These are phyloP conservation scores for Phoronis australis DNA, from an alignment of 2,888 invertebrate species.

Conservation along the genomic window DNA sequence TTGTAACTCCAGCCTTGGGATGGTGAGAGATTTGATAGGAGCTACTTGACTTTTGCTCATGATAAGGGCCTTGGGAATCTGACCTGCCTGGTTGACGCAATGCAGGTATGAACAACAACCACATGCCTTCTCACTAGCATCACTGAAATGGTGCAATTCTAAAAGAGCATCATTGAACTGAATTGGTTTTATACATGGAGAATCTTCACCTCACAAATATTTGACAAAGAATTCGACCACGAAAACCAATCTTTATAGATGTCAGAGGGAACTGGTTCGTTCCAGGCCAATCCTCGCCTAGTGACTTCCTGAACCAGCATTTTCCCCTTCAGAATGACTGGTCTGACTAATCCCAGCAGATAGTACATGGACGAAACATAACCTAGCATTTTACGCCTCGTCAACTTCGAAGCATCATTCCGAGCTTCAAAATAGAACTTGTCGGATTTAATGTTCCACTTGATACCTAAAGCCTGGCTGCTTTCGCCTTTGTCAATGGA, in stretches of 20 bases:
- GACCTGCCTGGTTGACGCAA: no score
- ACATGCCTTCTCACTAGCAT: no score
- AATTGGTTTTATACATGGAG: no score
- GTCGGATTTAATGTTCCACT: not conserved
- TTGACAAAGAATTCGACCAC: not conserved
- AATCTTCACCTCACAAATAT: no score
- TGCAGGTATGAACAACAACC: no score
- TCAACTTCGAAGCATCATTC: not conserved
- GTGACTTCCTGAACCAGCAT: not conserved
- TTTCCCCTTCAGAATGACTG: not conserved
- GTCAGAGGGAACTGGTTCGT: not conserved
- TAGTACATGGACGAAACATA: not conserved
- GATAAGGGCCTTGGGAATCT: no score
- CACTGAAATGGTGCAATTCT: no score
- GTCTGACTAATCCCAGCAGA: not conserved
- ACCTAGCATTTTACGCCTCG: not conserved
- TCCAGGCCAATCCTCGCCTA: not conserved
- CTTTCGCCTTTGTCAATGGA: not conserved
- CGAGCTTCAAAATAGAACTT: not conserved
- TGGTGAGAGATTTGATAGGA: no score
- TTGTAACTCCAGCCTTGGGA: no score
- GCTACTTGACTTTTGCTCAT: no score
- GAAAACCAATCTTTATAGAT: not conserved
- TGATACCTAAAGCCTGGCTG: not conserved
- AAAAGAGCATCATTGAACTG: no score